Base-by-base conservation (phyloP, 2,797 vertebrate species). In the Lepus oiostolus region DNA sequence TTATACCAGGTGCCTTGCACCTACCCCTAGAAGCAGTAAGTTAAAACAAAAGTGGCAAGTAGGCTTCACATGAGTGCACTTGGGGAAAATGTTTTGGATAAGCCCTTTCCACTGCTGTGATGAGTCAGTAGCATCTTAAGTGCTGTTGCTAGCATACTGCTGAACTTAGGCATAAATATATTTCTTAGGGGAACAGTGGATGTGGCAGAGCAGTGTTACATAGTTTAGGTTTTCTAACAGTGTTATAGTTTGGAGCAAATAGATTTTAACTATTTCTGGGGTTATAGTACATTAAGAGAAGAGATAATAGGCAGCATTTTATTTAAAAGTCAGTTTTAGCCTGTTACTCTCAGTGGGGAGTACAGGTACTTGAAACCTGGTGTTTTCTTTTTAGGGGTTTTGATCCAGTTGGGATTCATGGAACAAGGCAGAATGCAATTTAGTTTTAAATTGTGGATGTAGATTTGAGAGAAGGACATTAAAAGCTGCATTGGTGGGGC, bases 321-420 rank as follows among this genome's bases (percentile, higher is more conserved):
- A 77, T 60, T 76, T 70, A 82, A 71, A 90, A 93, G 80, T 91
- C 60, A 16, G 2, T 54, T 58, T n/a, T 77, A 88, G 12, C 76
- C n/a, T 90, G 9, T 65, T 93, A n/a, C 67, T 85, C 30, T 4
- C 76, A 72, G 32, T 86, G 60, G n/a, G 71, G 50, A 81, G 62
- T 30, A 12, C 71, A 42, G 13, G 82, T 87, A 68, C 14, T 70
- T 76, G 67, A 70, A 95, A 86, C 28, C 26, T 81, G 13, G 62
- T 85, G 11, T 89, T 93, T 80, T 58, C 47, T 90, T 90, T 74
- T 35, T 85, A 71, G 76, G 50, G 54, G 10, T 85, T 95, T 90
- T 94, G 76, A 58, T 94, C 50, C 67, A 87, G 54, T 87, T 86
- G 82, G 62, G 75, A 70, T 62, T 91, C 13, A 42, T 88, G 74